phyloP scores from a whole-genome alignment of 2,888 invertebrate species.

The Eudemis profundana region DNA sequence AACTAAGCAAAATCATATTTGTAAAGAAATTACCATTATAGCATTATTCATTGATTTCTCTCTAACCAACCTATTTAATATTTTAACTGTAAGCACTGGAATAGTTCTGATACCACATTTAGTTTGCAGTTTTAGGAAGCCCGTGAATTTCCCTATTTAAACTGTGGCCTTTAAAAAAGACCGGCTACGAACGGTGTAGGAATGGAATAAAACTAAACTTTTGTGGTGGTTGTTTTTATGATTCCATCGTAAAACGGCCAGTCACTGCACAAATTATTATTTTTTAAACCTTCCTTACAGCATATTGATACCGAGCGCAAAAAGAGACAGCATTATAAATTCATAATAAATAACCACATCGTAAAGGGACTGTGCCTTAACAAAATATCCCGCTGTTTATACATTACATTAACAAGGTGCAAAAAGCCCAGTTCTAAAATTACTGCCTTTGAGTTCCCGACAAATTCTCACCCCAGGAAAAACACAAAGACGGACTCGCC shows the following conservation, averaged over 20 bases:
- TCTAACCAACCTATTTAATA: too few species aligned
- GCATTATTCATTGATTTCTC: too few species aligned
- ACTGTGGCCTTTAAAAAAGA: neutral
- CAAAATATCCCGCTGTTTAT: constrained; percentile 43
- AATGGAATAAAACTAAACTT: neutral
- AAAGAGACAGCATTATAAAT: constrained; percentile 39
- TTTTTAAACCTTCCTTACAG: constrained; percentile 21
- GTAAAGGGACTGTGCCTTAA: constrained; percentile 38
- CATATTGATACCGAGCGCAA: constrained; percentile 15
- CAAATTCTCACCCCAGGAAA: constrained; percentile 44
- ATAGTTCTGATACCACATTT: too few species aligned
- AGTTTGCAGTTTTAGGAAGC: too few species aligned
- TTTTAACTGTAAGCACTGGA: too few species aligned
- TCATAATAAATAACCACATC: constrained; percentile 39
- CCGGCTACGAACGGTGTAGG: neutral
- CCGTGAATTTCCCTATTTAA: too few species aligned
- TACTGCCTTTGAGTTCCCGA: constrained; percentile 43
- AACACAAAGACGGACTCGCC: constrained; percentile 43
- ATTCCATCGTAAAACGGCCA: neutral
- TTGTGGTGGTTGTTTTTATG: constrained; percentile 4
- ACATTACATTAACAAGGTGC: constrained; percentile 45
- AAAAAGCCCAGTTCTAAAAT: constrained; percentile 45
- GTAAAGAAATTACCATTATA: too few species aligned
- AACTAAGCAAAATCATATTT: too few species aligned
- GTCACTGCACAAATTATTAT: constrained; percentile 17